Evolutionary conservation across 2,113 vertebrate genomes (phyloP), one percentile per base, ranked within the genome.

Genomic region (Tympanuchus pallidicinctus): DNA sequence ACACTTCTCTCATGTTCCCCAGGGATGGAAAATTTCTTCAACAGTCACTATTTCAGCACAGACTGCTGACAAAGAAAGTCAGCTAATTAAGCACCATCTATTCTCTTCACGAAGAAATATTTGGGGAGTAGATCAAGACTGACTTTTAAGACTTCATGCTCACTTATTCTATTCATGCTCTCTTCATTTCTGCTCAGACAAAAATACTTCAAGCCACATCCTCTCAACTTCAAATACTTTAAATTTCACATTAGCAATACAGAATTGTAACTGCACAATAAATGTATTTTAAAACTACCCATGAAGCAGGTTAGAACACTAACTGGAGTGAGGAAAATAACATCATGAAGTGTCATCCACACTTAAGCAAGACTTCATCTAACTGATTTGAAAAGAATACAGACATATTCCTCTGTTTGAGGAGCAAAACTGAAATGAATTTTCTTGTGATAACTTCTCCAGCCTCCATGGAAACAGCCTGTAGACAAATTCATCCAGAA

Each of bases 401-500:
- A 30, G 27, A 70, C 30, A 59, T 47, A 86, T 30, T 70, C 60
- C 50, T 76, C 57, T 34, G 74, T 74, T 91, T 71, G 47, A 89
- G 22, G 60, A 89, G 43, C 17, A 89, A 79, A 74, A 8, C 45
- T 22, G 9, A 73, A 87, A 82, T 24, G 8, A 85, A 40, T 65
- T 76, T 85, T 90, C 43, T 84, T 59, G 63, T 74, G 40, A 89
- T 10, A 36, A 76, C 24, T 71, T 81, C 89, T 75, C 65, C n/a
- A 73, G 40, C 34, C 16, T 90, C 42, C 38, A 66, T 21, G 42
- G 45, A 73, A 93, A 82, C 25, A 83, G 13, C 20, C 15, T 54
- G 36, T 85, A 42, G 43, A 77, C 91, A 89, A 92, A 89, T 22
- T 67, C 38, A 91, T 48, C 34, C 56, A 92, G 28, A 24, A 93